Conservation (phyloP, 2,888 invertebrate species). For the Tribolium freemani region DNA sequence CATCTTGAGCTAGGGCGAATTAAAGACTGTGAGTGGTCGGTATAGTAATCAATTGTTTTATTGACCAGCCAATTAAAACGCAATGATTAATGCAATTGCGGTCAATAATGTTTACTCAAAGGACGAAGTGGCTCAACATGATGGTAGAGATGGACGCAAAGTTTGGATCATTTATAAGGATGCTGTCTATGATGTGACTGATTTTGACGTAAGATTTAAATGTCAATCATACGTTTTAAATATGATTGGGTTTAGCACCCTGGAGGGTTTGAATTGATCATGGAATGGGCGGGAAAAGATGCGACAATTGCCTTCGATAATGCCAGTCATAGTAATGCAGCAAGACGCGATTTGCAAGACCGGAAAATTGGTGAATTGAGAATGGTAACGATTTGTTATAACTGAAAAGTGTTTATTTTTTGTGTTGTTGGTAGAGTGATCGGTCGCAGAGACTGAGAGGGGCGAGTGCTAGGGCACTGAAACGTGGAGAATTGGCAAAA, state of each 20-base stretch:
- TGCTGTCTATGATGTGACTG: constrained; percentile 78
- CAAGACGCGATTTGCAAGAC: constrained; percentile 70
- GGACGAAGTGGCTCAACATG: constrained; percentile 73
- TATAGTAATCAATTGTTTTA: not conserved
- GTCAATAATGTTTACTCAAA: constrained; percentile 47
- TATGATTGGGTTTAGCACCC: constrained; percentile 74
- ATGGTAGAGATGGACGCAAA: constrained; percentile 72
- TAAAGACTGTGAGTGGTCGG: not conserved
- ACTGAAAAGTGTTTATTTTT: no score
- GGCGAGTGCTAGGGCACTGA: no score
- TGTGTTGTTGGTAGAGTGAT: no score
- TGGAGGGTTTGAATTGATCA: constrained; percentile 75
- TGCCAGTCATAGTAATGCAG: constrained; percentile 78
- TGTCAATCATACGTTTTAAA: not conserved
- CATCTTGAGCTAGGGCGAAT: constrained; percentile 20
- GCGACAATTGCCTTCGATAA: constrained; percentile 76
- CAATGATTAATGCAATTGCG: not conserved
- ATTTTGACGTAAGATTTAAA: constrained; percentile 71
- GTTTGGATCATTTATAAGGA: constrained; percentile 78
- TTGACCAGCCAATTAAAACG: not conserved
- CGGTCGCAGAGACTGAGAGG: no score
- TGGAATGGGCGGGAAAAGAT: constrained; percentile 78
- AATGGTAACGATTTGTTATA: not conserved
- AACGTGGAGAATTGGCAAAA: no score
- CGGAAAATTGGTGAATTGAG: not conserved